phyloP scores from a whole-genome alignment of 2,888 invertebrate species.

The Agrotis puta region DNA sequence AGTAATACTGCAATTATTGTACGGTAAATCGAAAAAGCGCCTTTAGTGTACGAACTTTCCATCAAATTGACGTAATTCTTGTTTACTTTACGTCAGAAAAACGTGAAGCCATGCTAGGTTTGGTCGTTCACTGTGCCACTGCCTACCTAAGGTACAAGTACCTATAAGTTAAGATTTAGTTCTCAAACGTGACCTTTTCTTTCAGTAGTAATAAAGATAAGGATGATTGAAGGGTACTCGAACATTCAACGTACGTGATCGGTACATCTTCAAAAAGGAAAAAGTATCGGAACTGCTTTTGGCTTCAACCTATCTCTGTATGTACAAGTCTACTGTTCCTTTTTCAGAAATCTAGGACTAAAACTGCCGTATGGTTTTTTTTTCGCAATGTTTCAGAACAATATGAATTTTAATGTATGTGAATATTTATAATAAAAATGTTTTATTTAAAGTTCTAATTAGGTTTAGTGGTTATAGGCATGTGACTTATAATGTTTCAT shows the following conservation, averaged over 20 bases:
- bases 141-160: neutral
- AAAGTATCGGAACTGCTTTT: conserved; percentile 26
- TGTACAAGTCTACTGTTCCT: neutral
- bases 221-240: conserved; percentile 46
- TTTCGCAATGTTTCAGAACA: too few relatives aligned
- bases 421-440: too few relatives aligned
- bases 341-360: neutral
- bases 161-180: conserved; percentile 13
- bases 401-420: too few relatives aligned
- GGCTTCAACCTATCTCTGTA: neutral
- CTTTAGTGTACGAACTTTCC: too few relatives aligned
- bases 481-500: too few relatives aligned
- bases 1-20: too few relatives aligned
- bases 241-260: conserved; percentile 49
- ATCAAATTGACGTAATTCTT: too few relatives aligned
- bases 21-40: too few relatives aligned
- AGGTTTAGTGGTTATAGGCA: too few relatives aligned
- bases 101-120: too few relatives aligned
- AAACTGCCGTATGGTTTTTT: neutral
- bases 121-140: neutral
- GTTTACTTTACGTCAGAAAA: too few relatives aligned
- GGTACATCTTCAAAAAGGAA: conserved; percentile 33
- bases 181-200: conserved; percentile 47
- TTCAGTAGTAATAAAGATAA: conserved; percentile 42
- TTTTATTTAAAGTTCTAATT: too few relatives aligned